phyloP scores from a whole-genome alignment of 2,888 invertebrate species.

The Physocephala rufipes region DNA sequence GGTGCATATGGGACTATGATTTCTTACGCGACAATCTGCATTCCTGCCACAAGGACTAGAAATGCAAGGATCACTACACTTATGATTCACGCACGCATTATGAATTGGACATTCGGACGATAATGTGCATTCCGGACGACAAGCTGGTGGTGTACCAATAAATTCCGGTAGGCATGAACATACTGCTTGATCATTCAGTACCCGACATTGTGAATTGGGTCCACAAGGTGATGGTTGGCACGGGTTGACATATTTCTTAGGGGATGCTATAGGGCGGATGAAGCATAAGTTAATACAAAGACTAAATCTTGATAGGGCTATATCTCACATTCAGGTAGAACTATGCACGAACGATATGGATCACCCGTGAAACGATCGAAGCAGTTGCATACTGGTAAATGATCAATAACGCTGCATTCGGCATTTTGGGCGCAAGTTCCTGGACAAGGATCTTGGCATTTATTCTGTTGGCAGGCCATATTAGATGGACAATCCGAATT shows the following conservation, averaged over 20 bases:
- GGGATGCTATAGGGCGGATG: constrained; percentile 54
- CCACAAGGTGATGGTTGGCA: constrained; percentile 80
- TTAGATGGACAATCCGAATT: constrained; percentile 79
- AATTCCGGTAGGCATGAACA: constrained; percentile 80
- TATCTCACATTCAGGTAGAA: constrained; percentile 69
- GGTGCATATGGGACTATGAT: constrained; percentile 81
- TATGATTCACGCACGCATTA: constrained; percentile 79
- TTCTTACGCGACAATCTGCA: constrained; percentile 78
- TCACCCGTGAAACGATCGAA: constrained; percentile 78
- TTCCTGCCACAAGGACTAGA: constrained; percentile 72
- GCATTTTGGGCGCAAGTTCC: constrained; percentile 81
- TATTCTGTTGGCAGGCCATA: constrained; percentile 76
- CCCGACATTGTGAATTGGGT: constrained; percentile 78
- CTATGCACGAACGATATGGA: constrained; percentile 73
- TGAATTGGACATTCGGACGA: constrained; percentile 79
- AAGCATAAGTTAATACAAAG: constrained; percentile 43
- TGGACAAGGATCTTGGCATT: constrained; percentile 82
- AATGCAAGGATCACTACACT: constrained; percentile 81
- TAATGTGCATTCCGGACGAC: constrained; percentile 81
- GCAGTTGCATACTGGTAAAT: constrained; percentile 77
- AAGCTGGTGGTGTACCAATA: constrained; percentile 78
- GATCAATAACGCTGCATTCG: constrained; percentile 77
- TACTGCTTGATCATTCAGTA: constrained; percentile 75
- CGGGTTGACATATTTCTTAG: constrained; percentile 67
- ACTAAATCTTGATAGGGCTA: constrained; percentile 49